Conservation (phyloP, 2,797 vertebrate genomes). For the Chromis chromis region DNA sequence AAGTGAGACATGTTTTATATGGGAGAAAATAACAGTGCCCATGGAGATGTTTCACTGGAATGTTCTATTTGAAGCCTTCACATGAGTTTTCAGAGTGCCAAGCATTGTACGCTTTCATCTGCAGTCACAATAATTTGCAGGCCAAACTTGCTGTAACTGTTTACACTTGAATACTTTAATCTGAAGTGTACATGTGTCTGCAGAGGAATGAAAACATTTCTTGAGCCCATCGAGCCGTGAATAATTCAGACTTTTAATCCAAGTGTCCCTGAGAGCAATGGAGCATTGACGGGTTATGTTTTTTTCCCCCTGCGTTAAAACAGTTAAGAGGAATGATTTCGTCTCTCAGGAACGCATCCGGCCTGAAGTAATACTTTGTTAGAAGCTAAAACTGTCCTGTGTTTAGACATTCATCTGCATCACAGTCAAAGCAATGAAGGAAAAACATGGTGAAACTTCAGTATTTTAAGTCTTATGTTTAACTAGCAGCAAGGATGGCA, state of each 20-base stretch:
- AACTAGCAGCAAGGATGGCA: background rate
- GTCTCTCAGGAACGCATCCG: slow-evolving; percentile 28
- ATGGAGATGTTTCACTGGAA: slow-evolving; percentile 52
- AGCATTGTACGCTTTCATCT: slow-evolving; percentile 36
- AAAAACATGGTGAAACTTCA: slow-evolving; percentile 11
- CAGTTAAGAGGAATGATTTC: slow-evolving; percentile 30
- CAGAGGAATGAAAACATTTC: slow-evolving; percentile 44
- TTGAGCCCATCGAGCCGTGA: slow-evolving; percentile 9
- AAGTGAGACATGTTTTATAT: slow-evolving; percentile 78
- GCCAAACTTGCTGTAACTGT: slow-evolving; percentile 33
- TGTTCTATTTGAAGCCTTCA: slow-evolving; percentile 41
- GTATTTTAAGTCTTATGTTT: slow-evolving; percentile 7
- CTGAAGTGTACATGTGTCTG: slow-evolving; percentile 30
- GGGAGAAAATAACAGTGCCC: slow-evolving; percentile 42
- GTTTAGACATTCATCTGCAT: slow-evolving; percentile 32
- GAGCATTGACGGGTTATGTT: slow-evolving; percentile 21
- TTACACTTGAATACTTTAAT: slow-evolving; percentile 32
- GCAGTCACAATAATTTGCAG: slow-evolving; percentile 30
- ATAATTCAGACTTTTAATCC: slow-evolving; percentile 32
- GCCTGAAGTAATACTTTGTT: slow-evolving; percentile 37
- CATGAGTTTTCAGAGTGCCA: background rate
- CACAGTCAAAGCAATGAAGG: slow-evolving; percentile 26
- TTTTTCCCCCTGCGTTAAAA: slow-evolving; percentile 21
- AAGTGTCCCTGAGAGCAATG: slow-evolving; percentile 28
- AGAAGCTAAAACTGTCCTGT: slow-evolving; percentile 30